Base-by-base conservation (phyloP, 2,888 invertebrate species). In the Eupithecia abbreviata region DNA sequence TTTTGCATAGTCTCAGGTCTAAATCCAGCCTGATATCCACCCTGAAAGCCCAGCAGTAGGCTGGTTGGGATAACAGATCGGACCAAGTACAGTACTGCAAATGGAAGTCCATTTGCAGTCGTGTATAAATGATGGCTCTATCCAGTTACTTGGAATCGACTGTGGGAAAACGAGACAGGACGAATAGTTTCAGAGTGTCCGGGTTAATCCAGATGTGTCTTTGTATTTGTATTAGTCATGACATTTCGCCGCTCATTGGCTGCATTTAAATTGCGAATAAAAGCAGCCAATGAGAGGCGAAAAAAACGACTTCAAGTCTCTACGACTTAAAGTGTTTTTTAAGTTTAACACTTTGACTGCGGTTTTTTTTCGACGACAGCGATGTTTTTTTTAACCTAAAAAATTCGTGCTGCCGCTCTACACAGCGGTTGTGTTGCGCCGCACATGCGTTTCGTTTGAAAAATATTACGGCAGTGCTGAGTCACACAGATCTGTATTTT, bases 101-200 rank as follows among this genome's bases (percentile, higher is more conserved):
- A 30, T 30, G 30, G 30, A 30, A 30, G 30, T 69, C 68, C 58
- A 76, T 76, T 76, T 76, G 69, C 62, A 72, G 49, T 69, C 15
- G 42, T 65, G n/a, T 49, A 65, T 76, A 69, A 72, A 68, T 49
- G 51, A 76, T 65, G 30, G 30, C 2, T 4, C 66, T 12, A 43
- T 18, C n/a, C 43, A 58, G 43, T 58, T 41, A 41, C 13, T 4
- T 12, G 13, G 41, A 65, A 65, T 65, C 65, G 41, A 41, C n/a
- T 12, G 41, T 41, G 65, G 18, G 13, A 65, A 41, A 41, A 65
- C 41, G 41, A 41, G 12, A 41, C 41, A 58, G 9, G 18, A 41
- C 41, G 30, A 12, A 62, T 18, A 2, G 12, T 13, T 65, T 18
- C 18, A 58, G 43, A 43, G 15, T n/a, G 18, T 58, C 58, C 18